These are phyloP conservation scores for Indri indri DNA, from an alignment of 2,113 vertebrate species.

Conservation along the genomic window DNA sequence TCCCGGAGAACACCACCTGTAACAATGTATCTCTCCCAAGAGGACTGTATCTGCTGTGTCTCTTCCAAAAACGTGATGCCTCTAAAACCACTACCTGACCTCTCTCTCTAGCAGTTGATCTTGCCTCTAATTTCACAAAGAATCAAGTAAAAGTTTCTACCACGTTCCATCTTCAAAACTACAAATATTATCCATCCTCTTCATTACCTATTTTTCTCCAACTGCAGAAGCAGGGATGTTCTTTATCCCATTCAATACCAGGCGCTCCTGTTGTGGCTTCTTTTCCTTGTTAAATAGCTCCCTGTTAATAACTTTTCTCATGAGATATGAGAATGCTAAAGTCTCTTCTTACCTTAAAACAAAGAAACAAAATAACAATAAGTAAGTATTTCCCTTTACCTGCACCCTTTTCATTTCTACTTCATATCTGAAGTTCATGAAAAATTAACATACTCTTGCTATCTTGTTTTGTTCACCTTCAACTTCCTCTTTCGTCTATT, in stretches of 20 bases:
- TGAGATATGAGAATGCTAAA: background rate
- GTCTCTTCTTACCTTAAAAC: background rate
- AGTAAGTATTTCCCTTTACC: background rate
- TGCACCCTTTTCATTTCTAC: background rate
- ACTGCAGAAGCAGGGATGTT: background rate
- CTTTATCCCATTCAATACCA: background rate
- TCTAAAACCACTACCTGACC: background rate
- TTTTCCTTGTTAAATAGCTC: background rate
- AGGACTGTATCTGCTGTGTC: background rate
- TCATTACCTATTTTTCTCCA: background rate
- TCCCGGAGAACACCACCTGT: background rate
- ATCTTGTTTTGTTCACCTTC: background rate
- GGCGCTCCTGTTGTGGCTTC: background rate
- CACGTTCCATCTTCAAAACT: background rate
- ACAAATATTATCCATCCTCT: background rate
- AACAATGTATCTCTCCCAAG: background rate
- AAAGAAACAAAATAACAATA: background rate
- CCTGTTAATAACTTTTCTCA: background rate
- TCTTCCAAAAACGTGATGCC: background rate
- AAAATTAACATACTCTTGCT: background rate
- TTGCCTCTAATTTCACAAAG: conserved; percentile 5
- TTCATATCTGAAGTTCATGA: background rate
- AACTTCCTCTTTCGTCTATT: background rate
- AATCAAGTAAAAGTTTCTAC: background rate
- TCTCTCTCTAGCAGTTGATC: background rate